Evolutionary conservation across 2,888 invertebrate species (phyloP), one percentile per base, ranked within the genome.

Genomic region (Polyommatus iphigenia): DNA sequence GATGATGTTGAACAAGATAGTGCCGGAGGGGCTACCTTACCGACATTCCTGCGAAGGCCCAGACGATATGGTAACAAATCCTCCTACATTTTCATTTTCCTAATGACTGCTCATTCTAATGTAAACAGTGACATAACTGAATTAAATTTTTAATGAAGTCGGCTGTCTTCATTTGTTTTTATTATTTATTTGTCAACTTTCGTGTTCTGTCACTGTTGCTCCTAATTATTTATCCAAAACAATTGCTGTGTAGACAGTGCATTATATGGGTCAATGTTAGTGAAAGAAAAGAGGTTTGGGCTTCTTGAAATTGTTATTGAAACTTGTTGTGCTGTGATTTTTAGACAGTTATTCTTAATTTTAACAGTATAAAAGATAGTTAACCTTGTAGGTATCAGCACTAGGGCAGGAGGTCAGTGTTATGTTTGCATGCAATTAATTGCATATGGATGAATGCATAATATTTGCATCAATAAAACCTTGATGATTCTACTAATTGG

Each of bases 1-100:
- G 95, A 99, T 99, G 98, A 98, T 99, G 98, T 96, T 99, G 93
- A 99, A 99, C 95, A 98, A 98, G 96, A 98, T 99, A 94, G 98
- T 99, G 94, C 99, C 99, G 91, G 99, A 99, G 96, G 98, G 97
- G 87, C 96, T 98, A 94, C 97, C 97, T 86, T 99, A 99, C 93
- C 96, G 98, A 93, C 99, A 99, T 95, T 98, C 98, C 82, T 98
- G 98, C 94, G 99, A 99, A 95, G 99, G 99, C 83, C 99, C 99
- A 82, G 99, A 99, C 92, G 99, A 99, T 91, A 99, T 99, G 99
- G 99, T 99, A 92, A 96, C 95, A 85, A 78, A 46, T 62, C 72
- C 8, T 10, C 41, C 20, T 18, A 18, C 50, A 50, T 29, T 50
- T 54, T 54, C 75, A 46, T 50, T 41, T 10, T 50, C 54, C 50